Evolutionary conservation across 2,113 vertebrate species (phyloP), one percentile per base, ranked within the genome.

Genomic region (Amphilophus citrinellus): DNA sequence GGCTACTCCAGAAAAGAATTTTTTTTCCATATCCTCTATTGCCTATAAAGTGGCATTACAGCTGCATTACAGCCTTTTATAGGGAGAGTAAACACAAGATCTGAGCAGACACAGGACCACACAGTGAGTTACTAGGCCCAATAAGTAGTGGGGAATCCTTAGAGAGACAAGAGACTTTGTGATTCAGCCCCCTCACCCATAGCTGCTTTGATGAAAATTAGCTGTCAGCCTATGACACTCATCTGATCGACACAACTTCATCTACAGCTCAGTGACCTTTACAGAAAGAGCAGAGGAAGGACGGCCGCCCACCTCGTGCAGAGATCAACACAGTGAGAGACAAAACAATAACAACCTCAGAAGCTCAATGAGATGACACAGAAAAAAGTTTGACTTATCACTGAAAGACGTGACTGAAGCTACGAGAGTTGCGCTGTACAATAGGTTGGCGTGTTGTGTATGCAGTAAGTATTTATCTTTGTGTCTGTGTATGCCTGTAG

Each of bases 221-320:
- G 85, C 88, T 89, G 91, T 88, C 93, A 88, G 88, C 89, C 84
- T 82, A 39, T 22, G 61, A 84, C 78, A 14, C 82, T 86, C 80
- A 47, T 89, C 80, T 85, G 92, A 95, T 93, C 76, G 80, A 85
- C 93, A 91, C 84, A 81, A 77, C 84, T 92, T 89, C 89, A 94
- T 91, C 84, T 32, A 53, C 77, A 61, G 91, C 87, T 91, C 90
- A 58, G 89, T 95, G 94, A 96, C 95, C 94, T 95, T 95, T 94
- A 78, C 76, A 61, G 76, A 68, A 79, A 80, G 87, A 91, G 84
- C 87, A 61, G 82, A 30, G 87, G 78, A 88, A 86, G 79, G 83
- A 79, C 39, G 50, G 80, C 62, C 61, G 62, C 92, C 87, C 80
- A 91, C 88, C 82, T 90, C 62, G 61, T 59, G 5, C 85, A 42